These are phyloP conservation scores for Sarotherodon lohbergeri DNA, from an alignment of 2,113 vertebrate genomes.

Conservation along the genomic window DNA sequence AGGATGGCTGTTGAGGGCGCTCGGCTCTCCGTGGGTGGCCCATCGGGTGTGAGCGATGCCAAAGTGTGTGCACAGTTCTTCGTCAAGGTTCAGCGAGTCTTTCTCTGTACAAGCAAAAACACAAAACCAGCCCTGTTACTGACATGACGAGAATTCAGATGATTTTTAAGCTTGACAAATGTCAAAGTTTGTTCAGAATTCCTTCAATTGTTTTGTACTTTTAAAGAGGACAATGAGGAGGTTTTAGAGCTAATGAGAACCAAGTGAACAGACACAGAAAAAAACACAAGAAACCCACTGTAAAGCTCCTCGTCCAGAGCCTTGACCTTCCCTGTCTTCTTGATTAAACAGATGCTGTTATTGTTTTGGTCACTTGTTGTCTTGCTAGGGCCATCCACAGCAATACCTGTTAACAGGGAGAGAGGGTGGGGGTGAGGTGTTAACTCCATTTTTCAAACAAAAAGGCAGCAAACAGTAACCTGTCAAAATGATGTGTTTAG, in stretches of 20 bases:
- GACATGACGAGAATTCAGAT: neutral
- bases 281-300: conserved; percentile 71
- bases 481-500: neutral
- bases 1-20: conserved; percentile 88
- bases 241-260: neutral
- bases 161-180: neutral
- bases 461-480: neutral
- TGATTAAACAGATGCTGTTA: conserved; percentile 80
- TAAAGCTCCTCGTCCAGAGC: conserved; percentile 87
- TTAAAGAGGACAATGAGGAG: neutral
- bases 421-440: neutral
- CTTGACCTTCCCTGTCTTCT: conserved; percentile 94
- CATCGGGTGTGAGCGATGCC: conserved; percentile 95
- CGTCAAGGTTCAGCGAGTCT: conserved; percentile 82
- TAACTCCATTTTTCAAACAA: neutral
- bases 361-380: conserved; percentile 69
- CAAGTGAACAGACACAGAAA: neutral
- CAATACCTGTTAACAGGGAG: conserved; percentile 75
- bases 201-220: neutral
- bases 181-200: neutral
- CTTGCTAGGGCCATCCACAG: conserved; percentile 85
- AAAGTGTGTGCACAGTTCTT: conserved; percentile 85
- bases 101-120: conserved; percentile 73
- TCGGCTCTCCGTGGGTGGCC: conserved; percentile 93
- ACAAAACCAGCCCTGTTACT: neutral